These are phyloP conservation scores for Paraescarpia echinospica DNA, from an alignment of 1,140 invertebrate species.

Conservation along the genomic window DNA sequence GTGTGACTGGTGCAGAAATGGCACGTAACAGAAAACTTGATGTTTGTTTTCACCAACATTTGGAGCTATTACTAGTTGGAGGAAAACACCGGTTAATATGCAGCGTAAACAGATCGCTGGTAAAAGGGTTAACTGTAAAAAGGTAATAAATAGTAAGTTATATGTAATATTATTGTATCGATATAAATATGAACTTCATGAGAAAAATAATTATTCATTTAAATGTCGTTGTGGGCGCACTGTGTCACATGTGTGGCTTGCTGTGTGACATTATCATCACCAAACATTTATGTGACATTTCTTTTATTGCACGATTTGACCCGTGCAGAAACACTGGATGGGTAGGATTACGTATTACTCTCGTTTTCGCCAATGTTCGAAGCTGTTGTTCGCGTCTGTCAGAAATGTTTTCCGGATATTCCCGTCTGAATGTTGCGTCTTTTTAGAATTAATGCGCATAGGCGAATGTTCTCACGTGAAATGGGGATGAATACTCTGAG, in stretches of 20 bases:
- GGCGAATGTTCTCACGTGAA: neutral
- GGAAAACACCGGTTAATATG: no score
- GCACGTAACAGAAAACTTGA: no score
- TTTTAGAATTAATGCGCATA: neutral
- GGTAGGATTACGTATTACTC: neutral
- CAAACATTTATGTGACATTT: neutral
- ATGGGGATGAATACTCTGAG: neutral
- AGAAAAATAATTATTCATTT: neutral
- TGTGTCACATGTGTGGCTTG: neutral
- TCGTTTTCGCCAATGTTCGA: neutral
- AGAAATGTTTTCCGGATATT: neutral
- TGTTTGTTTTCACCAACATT: no score
- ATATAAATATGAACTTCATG: no score
- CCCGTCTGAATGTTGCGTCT: neutral
- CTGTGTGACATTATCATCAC: neutral
- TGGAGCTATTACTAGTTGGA: no score
- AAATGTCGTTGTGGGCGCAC: neutral
- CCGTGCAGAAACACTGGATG: neutral
- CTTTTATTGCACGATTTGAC: neutral
- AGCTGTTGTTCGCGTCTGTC: neutral
- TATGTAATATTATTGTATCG: no score
- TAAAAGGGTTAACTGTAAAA: no score
- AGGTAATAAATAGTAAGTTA: no score
- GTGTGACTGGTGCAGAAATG: no score
- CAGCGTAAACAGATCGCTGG: no score